Evolutionary conservation across 30 jellyfish, hydroid and myxozoan genomes (phyloP).

Genomic region (Phacellophora camtschatica): DNA sequence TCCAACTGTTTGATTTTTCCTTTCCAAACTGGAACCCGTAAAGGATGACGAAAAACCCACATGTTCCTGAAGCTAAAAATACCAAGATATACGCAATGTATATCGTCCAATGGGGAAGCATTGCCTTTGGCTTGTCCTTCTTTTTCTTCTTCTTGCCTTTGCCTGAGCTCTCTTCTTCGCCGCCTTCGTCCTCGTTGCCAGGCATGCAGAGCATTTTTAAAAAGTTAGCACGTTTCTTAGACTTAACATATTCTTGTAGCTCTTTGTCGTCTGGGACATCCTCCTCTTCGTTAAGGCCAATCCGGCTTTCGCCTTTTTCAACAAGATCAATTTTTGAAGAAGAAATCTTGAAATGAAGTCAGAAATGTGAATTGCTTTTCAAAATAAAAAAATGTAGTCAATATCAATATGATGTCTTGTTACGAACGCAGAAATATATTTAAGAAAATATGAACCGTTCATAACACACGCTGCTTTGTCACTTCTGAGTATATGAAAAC

Average conservation of each 20-base stretch:
- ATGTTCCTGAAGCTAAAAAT: conserved; percentile 67
- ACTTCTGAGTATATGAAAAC: too few relatives aligned
- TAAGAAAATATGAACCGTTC: too few relatives aligned
- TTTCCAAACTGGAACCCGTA: conserved; percentile 90
- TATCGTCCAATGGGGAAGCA: conserved; percentile 89
- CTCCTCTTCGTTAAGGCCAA: neutral
- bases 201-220: conserved; percentile 76
- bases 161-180: conserved; percentile 55
- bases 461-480: too few relatives aligned
- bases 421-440: too few relatives aligned
- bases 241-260: neutral
- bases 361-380: too few relatives aligned
- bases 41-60: conserved; percentile 78
- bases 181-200: conserved; percentile 82
- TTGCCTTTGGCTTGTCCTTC: conserved; percentile 61
- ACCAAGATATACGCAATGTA: conserved; percentile 73
- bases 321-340: neutral
- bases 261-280: neutral
- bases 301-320: conserved; percentile 4
- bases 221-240: conserved; percentile 60
- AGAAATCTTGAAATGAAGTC: neutral
- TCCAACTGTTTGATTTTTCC: conserved; percentile 84
- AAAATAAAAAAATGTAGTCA: too few relatives aligned
- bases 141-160: conserved; percentile 52
- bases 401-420: too few relatives aligned